These are phyloP conservation scores for Sinocyclocheilus rhinocerous DNA, from an alignment of 2,113 vertebrate species.

Conservation along the genomic window DNA sequence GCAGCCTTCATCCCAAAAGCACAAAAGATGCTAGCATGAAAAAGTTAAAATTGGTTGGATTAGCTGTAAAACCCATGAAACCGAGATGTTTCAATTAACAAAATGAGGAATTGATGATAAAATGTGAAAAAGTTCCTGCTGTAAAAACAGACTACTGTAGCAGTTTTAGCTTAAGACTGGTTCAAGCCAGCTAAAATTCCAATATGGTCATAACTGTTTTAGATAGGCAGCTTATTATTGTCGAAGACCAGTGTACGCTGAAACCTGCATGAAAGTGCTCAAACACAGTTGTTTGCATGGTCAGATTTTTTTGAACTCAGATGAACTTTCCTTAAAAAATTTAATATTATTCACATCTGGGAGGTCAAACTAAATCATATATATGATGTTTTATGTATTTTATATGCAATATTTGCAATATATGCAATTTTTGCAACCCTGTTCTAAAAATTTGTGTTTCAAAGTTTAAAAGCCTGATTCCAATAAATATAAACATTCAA, in stretches of 20 bases:
- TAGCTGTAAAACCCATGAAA: too few relatives aligned
- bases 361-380: too few relatives aligned
- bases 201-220: neutral
- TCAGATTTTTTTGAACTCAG: neutral
- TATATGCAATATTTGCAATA: too few relatives aligned
- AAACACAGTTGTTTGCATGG: neutral
- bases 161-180: neutral
- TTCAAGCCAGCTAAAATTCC: neutral
- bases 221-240: too few relatives aligned
- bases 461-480: too few relatives aligned
- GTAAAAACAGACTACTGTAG: too few relatives aligned
- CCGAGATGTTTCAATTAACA: too few relatives aligned
- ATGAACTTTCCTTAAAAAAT: neutral
- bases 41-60: neutral
- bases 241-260: neutral
- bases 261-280: neutral
- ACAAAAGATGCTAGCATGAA: neutral
- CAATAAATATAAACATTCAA: too few relatives aligned
- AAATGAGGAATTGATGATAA: too few relatives aligned
- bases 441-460: too few relatives aligned
- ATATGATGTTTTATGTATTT: too few relatives aligned
- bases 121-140: neutral
- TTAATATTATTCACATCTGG: neutral
- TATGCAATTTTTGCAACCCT: too few relatives aligned
- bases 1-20: neutral